Conservation (phyloP, 2,888 invertebrate species). For the Zaprionus obscuricornis region DNA sequence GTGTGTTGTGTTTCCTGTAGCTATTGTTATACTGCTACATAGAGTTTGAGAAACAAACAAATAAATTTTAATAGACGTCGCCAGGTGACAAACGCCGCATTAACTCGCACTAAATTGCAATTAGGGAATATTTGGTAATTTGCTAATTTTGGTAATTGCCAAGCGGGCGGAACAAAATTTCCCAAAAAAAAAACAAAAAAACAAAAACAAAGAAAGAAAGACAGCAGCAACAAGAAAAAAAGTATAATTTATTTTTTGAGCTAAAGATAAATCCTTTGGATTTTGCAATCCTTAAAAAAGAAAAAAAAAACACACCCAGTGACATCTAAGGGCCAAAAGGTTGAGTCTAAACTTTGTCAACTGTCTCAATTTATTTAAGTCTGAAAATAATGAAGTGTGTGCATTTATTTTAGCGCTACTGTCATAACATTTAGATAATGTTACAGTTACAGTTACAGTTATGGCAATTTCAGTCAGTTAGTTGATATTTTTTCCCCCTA, state of each 20-base stretch:
- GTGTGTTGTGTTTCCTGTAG: no score
- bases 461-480: no score
- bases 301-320: background rate
- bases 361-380: background rate
- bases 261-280: conserved; percentile 11
- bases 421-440: no score
- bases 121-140: conserved; percentile 63
- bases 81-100: conserved; percentile 63
- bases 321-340: background rate
- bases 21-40: no score
- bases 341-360: background rate
- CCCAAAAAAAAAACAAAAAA: conserved; percentile 5
- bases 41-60: conserved; percentile 60
- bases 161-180: conserved; percentile 22
- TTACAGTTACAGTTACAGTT: no score
- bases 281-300: background rate
- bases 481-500: no score
- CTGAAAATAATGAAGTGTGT: background rate
- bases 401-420: conserved; percentile 6
- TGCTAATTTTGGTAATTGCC: conserved; percentile 50
- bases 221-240: conserved; percentile 1
- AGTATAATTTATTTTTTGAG: conserved; percentile 8
- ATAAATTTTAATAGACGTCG: conserved; percentile 72
- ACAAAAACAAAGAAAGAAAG: no score
- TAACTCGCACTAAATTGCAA: conserved; percentile 69